These are phyloP conservation scores for Lutjanus argentimaculatus DNA, from an alignment of 2,797 vertebrate species.

Conservation along the genomic window DNA sequence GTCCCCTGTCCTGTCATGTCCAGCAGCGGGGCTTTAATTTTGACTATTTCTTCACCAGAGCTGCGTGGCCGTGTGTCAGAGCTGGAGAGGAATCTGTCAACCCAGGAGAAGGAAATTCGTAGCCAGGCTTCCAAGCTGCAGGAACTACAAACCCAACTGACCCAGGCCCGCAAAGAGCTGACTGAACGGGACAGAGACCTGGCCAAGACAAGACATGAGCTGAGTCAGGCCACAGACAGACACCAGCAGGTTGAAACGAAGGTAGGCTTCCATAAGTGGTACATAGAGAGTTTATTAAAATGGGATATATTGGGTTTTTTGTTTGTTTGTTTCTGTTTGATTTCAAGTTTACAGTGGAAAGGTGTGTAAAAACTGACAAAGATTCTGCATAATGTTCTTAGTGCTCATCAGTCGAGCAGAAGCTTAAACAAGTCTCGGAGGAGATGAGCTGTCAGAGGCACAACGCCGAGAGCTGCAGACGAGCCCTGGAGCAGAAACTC, in stretches of 20 bases:
- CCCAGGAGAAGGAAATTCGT: conserved; percentile 89
- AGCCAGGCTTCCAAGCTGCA: conserved; percentile 85
- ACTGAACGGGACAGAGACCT: conserved; percentile 88
- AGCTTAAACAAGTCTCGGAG: conserved; percentile 91
- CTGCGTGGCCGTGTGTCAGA: conserved; percentile 83
- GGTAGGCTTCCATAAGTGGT: conserved; percentile 77
- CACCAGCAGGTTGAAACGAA: conserved; percentile 87
- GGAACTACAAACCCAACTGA: conserved; percentile 88
- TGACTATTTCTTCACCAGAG: conserved; percentile 62
- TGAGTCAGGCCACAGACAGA: conserved; percentile 84
- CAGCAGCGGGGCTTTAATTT: background rate
- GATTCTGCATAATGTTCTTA: conserved; percentile 62
- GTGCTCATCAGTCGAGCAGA: conserved; percentile 89
- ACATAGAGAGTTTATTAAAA: background rate
- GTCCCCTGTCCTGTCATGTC: background rate
- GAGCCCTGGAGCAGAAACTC: conserved; percentile 91
- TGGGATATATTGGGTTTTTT: background rate
- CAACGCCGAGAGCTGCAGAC: conserved; percentile 90
- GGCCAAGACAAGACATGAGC: conserved; percentile 88
- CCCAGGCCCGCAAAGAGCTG: conserved; percentile 87
- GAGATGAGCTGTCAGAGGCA: conserved; percentile 94
- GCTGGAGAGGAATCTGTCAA: conserved; percentile 87
- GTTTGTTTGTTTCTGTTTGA: background rate
- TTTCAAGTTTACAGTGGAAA: background rate
- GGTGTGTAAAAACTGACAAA: background rate